These are phyloP conservation scores for Odocoileus virginianus DNA, from an alignment of 2,113 vertebrate genomes.

Conservation along the genomic window DNA sequence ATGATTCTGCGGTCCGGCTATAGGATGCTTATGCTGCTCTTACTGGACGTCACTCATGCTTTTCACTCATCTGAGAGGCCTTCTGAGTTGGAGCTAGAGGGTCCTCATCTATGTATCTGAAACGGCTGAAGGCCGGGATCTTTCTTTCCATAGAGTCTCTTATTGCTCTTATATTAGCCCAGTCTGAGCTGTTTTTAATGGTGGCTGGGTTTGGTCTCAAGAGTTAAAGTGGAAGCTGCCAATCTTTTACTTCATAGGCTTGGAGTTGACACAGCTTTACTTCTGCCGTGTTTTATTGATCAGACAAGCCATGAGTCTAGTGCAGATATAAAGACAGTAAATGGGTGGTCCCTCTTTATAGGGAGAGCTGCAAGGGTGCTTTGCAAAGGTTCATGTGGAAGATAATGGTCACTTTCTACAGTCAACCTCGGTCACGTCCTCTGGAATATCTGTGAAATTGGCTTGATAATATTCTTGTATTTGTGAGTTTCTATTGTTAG, in stretches of 20 bases:
- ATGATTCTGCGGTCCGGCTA: not conserved
- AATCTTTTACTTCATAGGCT: not conserved
- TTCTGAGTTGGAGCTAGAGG: not conserved
- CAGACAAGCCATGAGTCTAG: not conserved
- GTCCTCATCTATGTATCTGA: not conserved
- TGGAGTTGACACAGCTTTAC: not conserved
- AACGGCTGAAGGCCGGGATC: not conserved
- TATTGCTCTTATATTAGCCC: not conserved
- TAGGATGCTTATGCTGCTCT: not conserved
- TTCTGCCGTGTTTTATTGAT: not conserved
- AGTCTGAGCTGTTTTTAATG: not conserved
- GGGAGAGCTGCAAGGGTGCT: not conserved
- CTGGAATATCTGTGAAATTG: not conserved
- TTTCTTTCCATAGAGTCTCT: not conserved
- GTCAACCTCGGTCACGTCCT: not conserved
- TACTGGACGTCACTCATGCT: not conserved
- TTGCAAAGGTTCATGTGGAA: not conserved
- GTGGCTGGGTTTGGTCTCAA: not conserved
- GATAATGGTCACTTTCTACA: not conserved
- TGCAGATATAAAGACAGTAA: not conserved
- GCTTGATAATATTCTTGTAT: not conserved
- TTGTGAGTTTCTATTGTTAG: not conserved
- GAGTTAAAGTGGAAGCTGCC: not conserved
- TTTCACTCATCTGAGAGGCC: not conserved
- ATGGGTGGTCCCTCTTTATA: not conserved